These are phyloP conservation scores for Agrotis segetum DNA, from an alignment of 2,888 invertebrate species.

Conservation along the genomic window DNA sequence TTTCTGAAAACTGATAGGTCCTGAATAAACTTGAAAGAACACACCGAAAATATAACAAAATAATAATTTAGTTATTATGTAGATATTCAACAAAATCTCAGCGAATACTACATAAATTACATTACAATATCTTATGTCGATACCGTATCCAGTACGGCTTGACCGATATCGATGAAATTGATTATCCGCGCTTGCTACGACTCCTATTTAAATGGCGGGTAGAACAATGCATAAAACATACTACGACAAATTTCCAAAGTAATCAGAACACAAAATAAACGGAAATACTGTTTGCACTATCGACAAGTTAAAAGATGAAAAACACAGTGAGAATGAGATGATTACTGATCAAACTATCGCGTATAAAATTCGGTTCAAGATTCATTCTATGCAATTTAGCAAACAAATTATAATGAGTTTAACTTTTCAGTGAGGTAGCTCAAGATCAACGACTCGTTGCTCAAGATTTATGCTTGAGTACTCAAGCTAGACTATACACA, in stretches of 20 bases:
- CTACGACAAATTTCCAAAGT: constrained; percentile 5
- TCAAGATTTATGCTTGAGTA: no score
- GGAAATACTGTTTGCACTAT: not conserved
- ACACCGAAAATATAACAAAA: not conserved
- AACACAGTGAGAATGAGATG: not conserved
- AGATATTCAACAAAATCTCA: not conserved
- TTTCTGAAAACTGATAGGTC: not conserved
- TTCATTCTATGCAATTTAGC: no score
- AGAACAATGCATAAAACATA: not conserved
- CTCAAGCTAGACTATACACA: no score
- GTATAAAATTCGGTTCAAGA: not conserved
- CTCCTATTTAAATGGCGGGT: constrained; percentile 4
- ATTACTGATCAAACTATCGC: not conserved
- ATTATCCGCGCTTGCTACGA: constrained; percentile 23
- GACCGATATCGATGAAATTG: constrained; percentile 30
- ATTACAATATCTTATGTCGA: constrained; percentile 12
- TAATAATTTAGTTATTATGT: not conserved
- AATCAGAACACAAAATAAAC: not conserved
- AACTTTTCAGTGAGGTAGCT: no score
- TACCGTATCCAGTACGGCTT: constrained; percentile 6
- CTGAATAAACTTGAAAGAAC: not conserved
- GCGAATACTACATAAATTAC: constrained; percentile 9
- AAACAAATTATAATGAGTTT: not conserved
- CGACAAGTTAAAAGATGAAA: not conserved
- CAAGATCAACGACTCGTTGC: no score